Evolutionary conservation across 2,797 vertebrate genomes (phyloP).

Genomic region (Hoplostethus mediterraneus): DNA sequence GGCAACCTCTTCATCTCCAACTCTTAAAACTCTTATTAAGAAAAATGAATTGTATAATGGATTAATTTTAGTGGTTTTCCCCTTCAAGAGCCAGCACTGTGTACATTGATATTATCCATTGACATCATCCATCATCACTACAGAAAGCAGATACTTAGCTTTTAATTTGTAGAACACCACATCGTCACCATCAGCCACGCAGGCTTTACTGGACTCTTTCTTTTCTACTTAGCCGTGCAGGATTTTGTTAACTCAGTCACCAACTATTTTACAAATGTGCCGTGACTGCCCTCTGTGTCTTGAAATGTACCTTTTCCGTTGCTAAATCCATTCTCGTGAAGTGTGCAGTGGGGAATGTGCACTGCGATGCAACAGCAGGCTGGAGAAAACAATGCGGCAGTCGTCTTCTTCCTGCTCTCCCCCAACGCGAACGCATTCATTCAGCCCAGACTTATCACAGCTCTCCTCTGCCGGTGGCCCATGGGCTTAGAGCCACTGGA

Average conservation of each 20-base stretch:
- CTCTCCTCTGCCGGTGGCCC: slow-evolving; percentile 73
- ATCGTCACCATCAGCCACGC: background rate
- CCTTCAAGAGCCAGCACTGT: no score
- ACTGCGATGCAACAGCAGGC: slow-evolving; percentile 75
- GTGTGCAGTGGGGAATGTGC: slow-evolving; percentile 60
- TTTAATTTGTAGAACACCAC: no score
- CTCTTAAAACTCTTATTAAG: no score
- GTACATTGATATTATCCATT: no score
- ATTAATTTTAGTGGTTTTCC: no score
- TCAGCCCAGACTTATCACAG: slow-evolving; percentile 69
- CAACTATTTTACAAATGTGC: background rate
- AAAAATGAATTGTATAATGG: no score
- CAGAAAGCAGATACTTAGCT: no score
- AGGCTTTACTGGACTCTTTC: slow-evolving; percentile 12
- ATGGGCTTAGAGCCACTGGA: slow-evolving; percentile 72
- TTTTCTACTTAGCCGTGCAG: slow-evolving; percentile 20
- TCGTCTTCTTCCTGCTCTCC: slow-evolving; percentile 62
- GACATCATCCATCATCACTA: no score
- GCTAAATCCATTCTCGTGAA: slow-evolving; percentile 73
- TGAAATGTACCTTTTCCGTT: slow-evolving; percentile 62
- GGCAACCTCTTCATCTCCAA: no score
- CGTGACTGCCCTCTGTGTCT: slow-evolving; percentile 43
- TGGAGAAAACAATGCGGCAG: slow-evolving; percentile 73
- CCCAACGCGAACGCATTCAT: slow-evolving; percentile 73
- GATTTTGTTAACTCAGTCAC: no score